Evolutionary conservation across 1,140 invertebrate genomes (phyloP), one percentile per base, ranked within the genome.

Genomic region (Calephelis virginiensis): DNA sequence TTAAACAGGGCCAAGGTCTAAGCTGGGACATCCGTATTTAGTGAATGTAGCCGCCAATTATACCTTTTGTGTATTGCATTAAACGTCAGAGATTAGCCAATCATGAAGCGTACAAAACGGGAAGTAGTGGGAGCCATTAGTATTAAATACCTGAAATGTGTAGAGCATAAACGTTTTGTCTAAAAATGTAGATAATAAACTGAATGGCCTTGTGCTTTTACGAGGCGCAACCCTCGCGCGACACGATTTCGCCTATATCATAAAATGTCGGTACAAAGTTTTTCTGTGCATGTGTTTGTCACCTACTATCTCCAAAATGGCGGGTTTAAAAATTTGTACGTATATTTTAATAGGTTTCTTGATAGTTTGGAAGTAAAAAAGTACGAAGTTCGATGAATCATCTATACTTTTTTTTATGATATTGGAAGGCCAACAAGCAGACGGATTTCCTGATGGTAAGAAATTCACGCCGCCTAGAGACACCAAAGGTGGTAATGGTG

Each of bases 171-270:
- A 59, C 17, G 53, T 38, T 59, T 59, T 59, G 53, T 59, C 53
- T 59, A 59, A 59, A 59, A 37, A 59, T 59, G 53, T 59, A 59
- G 53, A 59, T 59, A 59, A 59, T 59, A 59, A 59, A 59, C 17
- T 59, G 53, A 17, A 12, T 28, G 53, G 53, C 53, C 53, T 59
- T 59, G 38, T 40, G 38, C 4, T 17, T 6, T 5, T n/a, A 7
- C 7, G 38, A 4, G 38, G 53, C 9, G 53, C 53, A 28, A 17
- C 11, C 53, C 17, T 11, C 53, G 53, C 28, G n/a, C 48, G 48
- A n/a, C 13, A n/a, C 50, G 11, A 56, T 14, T 11, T 56, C 17
- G 8, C 14, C 1, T 28, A 14, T 13, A n/a, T n/a, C n/a, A n/a
- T n/a, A n/a, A n/a, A n/a, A n/a, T n/a, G n/a, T n/a, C n/a, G n/a